phyloP scores from a whole-genome alignment of 2,113 vertebrate genomes.

The Entomyzon cyanotis region DNA sequence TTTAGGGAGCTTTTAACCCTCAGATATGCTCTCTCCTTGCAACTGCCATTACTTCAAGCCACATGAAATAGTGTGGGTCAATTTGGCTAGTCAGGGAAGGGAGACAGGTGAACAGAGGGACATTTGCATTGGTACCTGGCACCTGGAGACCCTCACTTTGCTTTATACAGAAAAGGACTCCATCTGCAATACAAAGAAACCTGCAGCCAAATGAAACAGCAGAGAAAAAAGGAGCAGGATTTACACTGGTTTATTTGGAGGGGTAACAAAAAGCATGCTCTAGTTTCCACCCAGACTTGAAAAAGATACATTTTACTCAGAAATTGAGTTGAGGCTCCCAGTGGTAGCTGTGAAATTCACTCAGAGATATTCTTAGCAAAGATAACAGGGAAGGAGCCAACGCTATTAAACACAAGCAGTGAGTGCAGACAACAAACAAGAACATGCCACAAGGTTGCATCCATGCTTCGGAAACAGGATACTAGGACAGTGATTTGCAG shows the following conservation, averaged over 20 bases:
- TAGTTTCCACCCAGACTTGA: neutral
- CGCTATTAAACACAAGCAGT: neutral
- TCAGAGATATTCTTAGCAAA: neutral
- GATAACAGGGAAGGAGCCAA: neutral
- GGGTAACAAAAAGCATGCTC: neutral
- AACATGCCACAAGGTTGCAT: neutral
- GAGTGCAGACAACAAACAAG: neutral
- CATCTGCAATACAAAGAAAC: neutral
- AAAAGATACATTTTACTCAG: neutral
- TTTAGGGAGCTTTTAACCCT: neutral
- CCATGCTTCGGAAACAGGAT: neutral
- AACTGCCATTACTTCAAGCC: neutral
- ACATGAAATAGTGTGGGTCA: accelerated
- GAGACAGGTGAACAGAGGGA: neutral
- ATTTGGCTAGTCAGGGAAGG: neutral
- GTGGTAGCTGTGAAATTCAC: neutral
- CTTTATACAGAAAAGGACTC: neutral
- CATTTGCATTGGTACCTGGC: neutral
- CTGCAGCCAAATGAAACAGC: neutral
- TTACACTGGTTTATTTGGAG: neutral
- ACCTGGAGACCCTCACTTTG: accelerated
- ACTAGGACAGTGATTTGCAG: neutral
- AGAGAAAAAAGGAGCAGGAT: neutral
- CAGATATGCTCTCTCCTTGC: neutral
- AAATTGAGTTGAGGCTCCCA: neutral